A percentile compares a stretch with the other conserved stretches of the same genome.
Evolutionary conservation across 2,113 vertebrate genomes (phyloP).

Genomic region (Nicator chloris): DNA sequence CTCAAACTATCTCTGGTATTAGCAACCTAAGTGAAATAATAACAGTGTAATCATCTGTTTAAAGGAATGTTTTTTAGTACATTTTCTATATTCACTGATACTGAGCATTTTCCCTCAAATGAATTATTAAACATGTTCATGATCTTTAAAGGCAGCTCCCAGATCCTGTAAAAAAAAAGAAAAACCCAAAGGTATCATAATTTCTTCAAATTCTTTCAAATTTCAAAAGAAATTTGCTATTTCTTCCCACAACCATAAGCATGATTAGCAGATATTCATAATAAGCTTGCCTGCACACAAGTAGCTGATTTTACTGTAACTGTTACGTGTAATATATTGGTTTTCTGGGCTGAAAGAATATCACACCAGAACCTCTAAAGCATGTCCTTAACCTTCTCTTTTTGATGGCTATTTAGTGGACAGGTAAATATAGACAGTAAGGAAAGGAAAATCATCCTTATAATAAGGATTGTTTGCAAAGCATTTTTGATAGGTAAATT

Average conservation of each 20-base stretch:
- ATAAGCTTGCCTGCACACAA: neutral
- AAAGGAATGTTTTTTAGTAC: conserved; percentile 48
- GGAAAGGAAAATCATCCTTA: neutral
- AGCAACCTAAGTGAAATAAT: conserved; percentile 22
- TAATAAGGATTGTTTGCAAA: neutral
- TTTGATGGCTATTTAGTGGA: neutral
- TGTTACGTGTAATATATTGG: neutral
- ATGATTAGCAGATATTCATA: neutral
- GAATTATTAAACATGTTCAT: conserved; percentile 37
- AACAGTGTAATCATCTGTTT: conserved; percentile 43
- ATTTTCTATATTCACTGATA: neutral
- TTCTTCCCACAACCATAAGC: neutral
- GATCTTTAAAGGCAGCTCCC: neutral
- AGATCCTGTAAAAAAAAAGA: neutral
- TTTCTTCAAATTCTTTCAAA: too few species aligned
- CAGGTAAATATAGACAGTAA: neutral
- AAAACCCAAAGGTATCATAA: neutral
- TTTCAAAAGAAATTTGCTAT: too few species aligned
- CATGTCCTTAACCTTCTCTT: neutral
- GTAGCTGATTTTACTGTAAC: neutral
- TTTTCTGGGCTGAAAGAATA: neutral
- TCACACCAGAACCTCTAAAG: neutral
- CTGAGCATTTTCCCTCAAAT: neutral
- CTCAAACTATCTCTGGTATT: conserved; percentile 11
- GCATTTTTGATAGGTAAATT: neutral